phyloP scores from a whole-genome alignment of 2,797 vertebrate species.

The Phalloptychus januarius region DNA sequence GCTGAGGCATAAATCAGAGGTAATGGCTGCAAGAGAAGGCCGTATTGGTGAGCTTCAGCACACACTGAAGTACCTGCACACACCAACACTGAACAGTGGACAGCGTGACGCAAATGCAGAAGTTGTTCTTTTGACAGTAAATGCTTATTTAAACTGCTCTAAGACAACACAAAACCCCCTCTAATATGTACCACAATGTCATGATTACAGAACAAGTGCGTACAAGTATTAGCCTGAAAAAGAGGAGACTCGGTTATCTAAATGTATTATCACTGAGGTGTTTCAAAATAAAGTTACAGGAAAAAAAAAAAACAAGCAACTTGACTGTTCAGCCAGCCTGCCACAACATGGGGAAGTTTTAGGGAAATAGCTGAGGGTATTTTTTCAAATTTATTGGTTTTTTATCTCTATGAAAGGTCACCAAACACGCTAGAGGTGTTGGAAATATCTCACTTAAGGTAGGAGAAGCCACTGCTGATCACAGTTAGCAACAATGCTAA shows the following conservation, averaged over 20 bases:
- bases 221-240: not conserved
- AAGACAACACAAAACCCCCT: not conserved
- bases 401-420: not conserved
- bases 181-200: not conserved
- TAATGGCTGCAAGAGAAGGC: constrained; percentile 56
- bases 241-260: not conserved
- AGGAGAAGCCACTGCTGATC: not conserved
- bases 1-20: constrained; percentile 64
- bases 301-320: not conserved
- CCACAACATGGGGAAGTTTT: not conserved
- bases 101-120: constrained; percentile 3
- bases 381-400: not conserved
- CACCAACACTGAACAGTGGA: constrained; percentile 8
- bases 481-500: not conserved
- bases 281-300: not conserved
- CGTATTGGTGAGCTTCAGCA: constrained; percentile 53
- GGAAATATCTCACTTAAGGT: no score
- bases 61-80: constrained; percentile 27
- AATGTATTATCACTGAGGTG: not conserved
- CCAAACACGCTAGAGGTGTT: not conserved
- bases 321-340: not conserved
- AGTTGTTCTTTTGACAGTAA: not conserved
- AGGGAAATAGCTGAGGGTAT: not conserved
- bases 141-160: not conserved
- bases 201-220: not conserved